phyloP scores from a whole-genome alignment of 2,888 invertebrate species.

The Hemaris fuciformis region DNA sequence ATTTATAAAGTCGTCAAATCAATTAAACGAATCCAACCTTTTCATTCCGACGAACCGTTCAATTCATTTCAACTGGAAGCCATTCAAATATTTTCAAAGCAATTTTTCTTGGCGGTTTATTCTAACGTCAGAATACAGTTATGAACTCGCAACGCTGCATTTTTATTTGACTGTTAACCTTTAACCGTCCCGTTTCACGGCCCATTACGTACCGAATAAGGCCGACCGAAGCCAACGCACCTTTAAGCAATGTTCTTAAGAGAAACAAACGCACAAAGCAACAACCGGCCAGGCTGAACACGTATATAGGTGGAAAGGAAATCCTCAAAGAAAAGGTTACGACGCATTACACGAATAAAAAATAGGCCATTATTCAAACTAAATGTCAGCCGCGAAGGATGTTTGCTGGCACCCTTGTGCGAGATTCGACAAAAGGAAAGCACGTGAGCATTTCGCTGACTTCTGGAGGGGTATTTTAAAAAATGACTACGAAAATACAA shows the following conservation, averaged over 20 bases:
- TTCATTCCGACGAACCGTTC: neutral
- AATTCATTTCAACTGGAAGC: neutral
- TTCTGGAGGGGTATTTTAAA: constrained; percentile 43
- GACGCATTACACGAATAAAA: constrained; percentile 39
- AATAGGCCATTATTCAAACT: constrained; percentile 45
- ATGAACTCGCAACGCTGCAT: neutral
- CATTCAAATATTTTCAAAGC: neutral
- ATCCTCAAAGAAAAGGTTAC: constrained; percentile 38
- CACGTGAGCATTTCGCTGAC: constrained; percentile 56
- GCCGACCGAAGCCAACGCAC: neutral
- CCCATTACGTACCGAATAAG: neutral
- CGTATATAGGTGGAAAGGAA: constrained; percentile 7
- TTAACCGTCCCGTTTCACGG: neutral
- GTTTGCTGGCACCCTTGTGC: constrained; percentile 38
- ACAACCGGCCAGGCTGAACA: neutral
- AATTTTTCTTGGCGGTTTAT: neutral
- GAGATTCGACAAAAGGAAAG: constrained; percentile 55
- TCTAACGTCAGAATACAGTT: neutral
- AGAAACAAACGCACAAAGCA: neutral
- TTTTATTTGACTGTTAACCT: neutral
- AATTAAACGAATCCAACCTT: neutral
- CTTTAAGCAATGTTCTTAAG: neutral
- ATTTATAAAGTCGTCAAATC: too few species aligned
- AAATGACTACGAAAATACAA: constrained; percentile 22
- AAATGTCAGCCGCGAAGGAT: constrained; percentile 47